Percentiles rank a stretch among this genome's conserved stretches.
Conservation (phyloP, 2,888 invertebrate genomes). For the Panorpa germanica region DNA sequence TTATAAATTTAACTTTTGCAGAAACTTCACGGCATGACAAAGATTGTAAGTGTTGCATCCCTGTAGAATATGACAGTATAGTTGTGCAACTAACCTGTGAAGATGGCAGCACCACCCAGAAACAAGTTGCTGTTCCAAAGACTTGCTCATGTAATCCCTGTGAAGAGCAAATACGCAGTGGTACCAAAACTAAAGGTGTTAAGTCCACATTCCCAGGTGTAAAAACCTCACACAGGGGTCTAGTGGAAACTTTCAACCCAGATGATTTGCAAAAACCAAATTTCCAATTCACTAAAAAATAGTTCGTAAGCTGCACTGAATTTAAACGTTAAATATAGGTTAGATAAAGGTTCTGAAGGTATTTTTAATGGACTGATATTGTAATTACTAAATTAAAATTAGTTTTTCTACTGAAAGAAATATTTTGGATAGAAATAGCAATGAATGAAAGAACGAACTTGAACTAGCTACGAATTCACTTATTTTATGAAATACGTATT, state of each 20-base stretch:
- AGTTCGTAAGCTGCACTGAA: no score
- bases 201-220: conserved; percentile 9
- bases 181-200: neutral
- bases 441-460: no score
- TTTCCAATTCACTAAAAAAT: no score
- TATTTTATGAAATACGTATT: no score
- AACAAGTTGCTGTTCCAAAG: conserved; percentile 19
- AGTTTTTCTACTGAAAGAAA: no score
- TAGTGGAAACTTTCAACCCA: conserved; percentile 8
- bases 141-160: conserved; percentile 22
- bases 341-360: no score
- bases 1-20: conserved; percentile 16
- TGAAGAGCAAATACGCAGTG: conserved; percentile 8
- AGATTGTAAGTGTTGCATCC: conserved; percentile 33
- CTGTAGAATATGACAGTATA: conserved; percentile 19
- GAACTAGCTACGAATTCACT: no score
- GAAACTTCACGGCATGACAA: conserved; percentile 34
- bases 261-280: no score
- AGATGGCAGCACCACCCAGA: conserved; percentile 21
- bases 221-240: conserved; percentile 3
- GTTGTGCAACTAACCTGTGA: conserved; percentile 25
- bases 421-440: no score
- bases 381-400: no score
- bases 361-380: no score
- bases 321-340: no score